Evolutionary conservation across 2,113 vertebrate species (phyloP).

Genomic region (Chaetura pelagica): DNA sequence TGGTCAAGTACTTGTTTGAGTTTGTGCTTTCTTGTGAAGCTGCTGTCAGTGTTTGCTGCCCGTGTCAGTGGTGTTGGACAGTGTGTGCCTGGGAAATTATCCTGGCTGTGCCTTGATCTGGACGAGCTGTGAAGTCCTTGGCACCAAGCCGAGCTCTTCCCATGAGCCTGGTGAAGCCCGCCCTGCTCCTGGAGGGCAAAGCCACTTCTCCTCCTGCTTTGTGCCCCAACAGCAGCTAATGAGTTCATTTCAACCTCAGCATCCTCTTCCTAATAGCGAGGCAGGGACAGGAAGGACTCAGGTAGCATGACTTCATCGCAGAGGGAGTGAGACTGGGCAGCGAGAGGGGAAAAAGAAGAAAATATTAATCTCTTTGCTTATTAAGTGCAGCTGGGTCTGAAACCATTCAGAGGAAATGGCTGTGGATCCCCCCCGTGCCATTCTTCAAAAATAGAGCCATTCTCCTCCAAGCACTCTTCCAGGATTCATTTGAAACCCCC

Average conservation of each 20-base stretch:
- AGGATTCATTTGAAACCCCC: constrained; percentile 4
- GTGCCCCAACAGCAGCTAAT: background rate
- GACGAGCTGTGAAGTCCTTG: background rate
- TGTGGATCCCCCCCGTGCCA: background rate
- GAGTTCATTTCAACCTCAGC: background rate
- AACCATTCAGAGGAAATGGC: background rate
- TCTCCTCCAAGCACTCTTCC: constrained; percentile 9
- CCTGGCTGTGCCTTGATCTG: background rate
- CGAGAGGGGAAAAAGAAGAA: background rate
- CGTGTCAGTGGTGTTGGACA: rapidly evolving
- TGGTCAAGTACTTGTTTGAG: background rate
- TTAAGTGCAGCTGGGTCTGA: constrained; percentile 10
- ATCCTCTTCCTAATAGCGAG: background rate
- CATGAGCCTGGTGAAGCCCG: rapidly evolving
- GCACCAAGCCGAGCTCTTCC: background rate
- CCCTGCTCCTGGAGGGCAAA: background rate
- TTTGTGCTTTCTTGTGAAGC: background rate
- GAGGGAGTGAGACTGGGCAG: background rate
- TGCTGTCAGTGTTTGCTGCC: background rate
- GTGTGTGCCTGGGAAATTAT: background rate
- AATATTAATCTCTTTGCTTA: background rate
- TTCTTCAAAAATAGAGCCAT: constrained; percentile 1
- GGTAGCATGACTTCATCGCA: background rate
- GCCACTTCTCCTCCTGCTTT: background rate
- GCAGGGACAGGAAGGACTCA: background rate